phyloP scores from a whole-genome alignment of 2,113 vertebrate genomes.

The Microtus oregoni region DNA sequence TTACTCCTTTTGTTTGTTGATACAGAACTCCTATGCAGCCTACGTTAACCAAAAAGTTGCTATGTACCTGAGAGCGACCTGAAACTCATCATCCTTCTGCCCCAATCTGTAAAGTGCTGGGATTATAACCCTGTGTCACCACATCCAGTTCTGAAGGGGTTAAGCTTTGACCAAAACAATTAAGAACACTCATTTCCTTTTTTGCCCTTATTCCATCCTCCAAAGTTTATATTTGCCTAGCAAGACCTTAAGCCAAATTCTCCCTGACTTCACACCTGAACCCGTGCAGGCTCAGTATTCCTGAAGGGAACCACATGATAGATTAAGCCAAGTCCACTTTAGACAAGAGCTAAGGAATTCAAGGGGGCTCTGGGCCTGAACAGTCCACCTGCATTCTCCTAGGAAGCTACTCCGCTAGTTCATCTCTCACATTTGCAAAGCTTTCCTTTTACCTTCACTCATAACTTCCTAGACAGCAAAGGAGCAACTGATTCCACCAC shows the following conservation, averaged over 20 bases:
- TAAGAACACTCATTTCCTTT: background rate
- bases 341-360: background rate
- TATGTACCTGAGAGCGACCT: background rate
- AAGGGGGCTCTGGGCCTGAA: background rate
- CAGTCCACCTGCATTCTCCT: background rate
- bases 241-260: background rate
- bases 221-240: background rate
- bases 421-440: background rate
- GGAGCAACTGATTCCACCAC: background rate
- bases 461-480: background rate
- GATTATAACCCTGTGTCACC: background rate
- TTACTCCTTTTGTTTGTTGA: background rate
- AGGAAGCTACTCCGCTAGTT: background rate
- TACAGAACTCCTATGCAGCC: background rate
- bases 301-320: background rate
- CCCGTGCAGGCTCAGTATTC: background rate
- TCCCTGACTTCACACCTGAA: background rate
- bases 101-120: background rate
- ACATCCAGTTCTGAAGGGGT: background rate
- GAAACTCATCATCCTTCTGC: background rate
- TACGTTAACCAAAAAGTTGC: background rate
- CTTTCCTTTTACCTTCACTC: background rate
- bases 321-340: background rate
- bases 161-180: background rate
- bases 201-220: background rate